Evolutionary conservation across 2,888 invertebrate genomes (phyloP).

Genomic region (Dasysyrphus tricinctus): DNA sequence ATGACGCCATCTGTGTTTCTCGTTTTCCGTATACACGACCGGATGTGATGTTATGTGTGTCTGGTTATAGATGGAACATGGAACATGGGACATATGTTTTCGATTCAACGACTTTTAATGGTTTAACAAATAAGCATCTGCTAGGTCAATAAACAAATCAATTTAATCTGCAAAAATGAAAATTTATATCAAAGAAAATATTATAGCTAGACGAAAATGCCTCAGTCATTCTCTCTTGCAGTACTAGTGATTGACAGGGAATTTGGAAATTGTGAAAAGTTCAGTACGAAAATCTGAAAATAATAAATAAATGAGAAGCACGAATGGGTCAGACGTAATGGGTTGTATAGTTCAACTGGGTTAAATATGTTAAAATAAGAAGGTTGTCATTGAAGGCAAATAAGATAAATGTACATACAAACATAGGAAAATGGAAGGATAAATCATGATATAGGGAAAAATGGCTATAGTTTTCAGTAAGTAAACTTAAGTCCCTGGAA

Average conservation of each 20-base stretch:
- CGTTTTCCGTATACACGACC: background rate
- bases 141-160: slow-evolving; percentile 56
- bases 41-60: background rate
- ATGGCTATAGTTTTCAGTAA: no score
- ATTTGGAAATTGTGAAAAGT: background rate
- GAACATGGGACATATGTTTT: slow-evolving; percentile 52
- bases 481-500: no score
- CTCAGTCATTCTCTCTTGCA: background rate
- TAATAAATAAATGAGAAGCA: background rate
- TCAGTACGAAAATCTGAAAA: background rate
- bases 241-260: background rate
- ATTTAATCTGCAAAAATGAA: slow-evolving; percentile 23
- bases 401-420: no score
- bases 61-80: background rate
- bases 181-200: slow-evolving; percentile 21
- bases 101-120: slow-evolving; percentile 54
- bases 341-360: no score
- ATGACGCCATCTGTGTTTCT: slow-evolving; percentile 12
- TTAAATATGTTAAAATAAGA: no score
- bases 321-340: background rate
- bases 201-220: background rate
- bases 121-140: slow-evolving; percentile 58
- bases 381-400: no score
- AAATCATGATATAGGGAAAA: no score
- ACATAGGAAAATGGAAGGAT: no score